These are phyloP conservation scores for Selene dorsalis DNA, from an alignment of 2,797 vertebrate species.

Conservation along the genomic window DNA sequence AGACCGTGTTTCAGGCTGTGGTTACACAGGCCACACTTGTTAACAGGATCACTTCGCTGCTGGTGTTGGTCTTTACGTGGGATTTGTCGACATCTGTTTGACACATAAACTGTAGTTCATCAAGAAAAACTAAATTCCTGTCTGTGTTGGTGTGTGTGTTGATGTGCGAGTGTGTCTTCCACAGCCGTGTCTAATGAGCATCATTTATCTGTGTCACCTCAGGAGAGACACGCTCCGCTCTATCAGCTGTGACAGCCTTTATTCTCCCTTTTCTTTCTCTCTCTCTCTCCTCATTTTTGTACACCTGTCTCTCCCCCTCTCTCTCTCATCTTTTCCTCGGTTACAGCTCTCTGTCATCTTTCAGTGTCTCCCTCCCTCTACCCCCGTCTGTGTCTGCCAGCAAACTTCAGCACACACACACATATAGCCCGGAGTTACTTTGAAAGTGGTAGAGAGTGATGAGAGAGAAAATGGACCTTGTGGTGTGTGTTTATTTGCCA, in stretches of 20 bases:
- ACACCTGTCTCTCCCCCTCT: neutral
- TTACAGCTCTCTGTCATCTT: conserved; percentile 25
- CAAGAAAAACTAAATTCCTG: neutral
- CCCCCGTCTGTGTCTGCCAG: conserved; percentile 9
- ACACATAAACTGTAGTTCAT: neutral
- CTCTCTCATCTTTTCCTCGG: conserved; percentile 1
- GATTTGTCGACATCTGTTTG: neutral
- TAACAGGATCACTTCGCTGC: neutral
- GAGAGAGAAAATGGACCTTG: conserved; percentile 6
- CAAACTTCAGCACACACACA: neutral
- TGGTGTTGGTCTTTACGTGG: neutral
- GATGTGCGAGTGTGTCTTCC: conserved; percentile 9
- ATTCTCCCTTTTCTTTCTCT: conserved; percentile 25
- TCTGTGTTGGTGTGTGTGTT: conserved; percentile 21
- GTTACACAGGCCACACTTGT: neutral
- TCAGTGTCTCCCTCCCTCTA: conserved; percentile 10
- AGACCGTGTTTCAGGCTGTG: neutral
- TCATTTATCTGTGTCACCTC: conserved; percentile 58
- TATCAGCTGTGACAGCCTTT: conserved; percentile 45
- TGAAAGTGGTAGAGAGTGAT: conserved; percentile 10
- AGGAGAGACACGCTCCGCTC: conserved; percentile 40
- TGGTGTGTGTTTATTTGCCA: conserved; percentile 13
- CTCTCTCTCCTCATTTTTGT: neutral
- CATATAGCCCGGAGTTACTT: conserved; percentile 4
- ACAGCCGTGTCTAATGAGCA: conserved; percentile 37